Evolutionary conservation across 2,113 vertebrate species (phyloP).

Genomic region (Alouatta palliata): DNA sequence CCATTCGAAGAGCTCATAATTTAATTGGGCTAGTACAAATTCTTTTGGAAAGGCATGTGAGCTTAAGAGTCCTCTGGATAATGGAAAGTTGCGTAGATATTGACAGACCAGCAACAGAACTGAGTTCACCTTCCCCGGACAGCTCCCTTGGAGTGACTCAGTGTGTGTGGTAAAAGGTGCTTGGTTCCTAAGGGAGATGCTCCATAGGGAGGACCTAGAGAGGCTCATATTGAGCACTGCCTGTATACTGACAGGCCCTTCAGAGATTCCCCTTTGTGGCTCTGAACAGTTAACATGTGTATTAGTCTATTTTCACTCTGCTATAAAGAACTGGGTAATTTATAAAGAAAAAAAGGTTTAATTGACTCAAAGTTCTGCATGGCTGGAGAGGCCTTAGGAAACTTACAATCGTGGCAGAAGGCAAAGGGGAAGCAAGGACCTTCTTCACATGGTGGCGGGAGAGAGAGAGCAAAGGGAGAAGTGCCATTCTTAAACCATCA

Average conservation of each 20-base stretch:
- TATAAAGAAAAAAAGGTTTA: no score
- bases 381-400: no score
- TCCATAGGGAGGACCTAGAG: rapidly evolving
- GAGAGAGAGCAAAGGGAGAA: no score
- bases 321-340: no score
- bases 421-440: no score
- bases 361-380: no score
- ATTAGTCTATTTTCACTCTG: no score
- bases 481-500: no score
- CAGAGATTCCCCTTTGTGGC: no score
- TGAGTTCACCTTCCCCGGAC: neutral
- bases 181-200: neutral
- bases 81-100: neutral
- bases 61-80: neutral
- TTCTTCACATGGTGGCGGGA: no score
- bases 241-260: neutral
- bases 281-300: neutral
- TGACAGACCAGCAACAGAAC: neutral
- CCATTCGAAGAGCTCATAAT: rapidly evolving
- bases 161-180: rapidly evolving
- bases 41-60: rapidly evolving
- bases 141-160: neutral
- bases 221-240: neutral
- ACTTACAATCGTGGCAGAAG: no score
- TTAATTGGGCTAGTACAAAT: neutral